These are phyloP conservation scores for Hucho hucho DNA, from an alignment of 2,113 vertebrate genomes.

Conservation along the genomic window DNA sequence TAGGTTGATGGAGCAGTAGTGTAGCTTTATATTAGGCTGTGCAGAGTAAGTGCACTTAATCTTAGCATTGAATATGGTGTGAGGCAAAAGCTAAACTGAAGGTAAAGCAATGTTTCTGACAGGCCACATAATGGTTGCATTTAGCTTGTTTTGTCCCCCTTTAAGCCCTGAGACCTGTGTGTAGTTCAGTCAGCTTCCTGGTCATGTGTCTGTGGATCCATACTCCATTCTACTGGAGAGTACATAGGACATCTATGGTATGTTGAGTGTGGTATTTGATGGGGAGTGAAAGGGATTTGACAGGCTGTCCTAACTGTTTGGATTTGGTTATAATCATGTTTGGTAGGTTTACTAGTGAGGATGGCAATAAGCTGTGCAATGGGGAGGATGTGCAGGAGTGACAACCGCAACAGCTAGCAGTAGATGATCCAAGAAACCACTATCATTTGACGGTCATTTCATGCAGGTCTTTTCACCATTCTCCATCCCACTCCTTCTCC, in stretches of 20 bases:
- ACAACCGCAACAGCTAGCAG: background rate
- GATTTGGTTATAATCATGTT: constrained; percentile 39
- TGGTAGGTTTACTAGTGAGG: constrained; percentile 29
- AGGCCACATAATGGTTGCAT: constrained; percentile 16
- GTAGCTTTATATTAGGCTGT: background rate
- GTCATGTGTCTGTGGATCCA: constrained; percentile 9
- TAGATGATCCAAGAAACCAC: background rate
- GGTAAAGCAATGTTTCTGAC: constrained; percentile 22
- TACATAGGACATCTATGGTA: background rate
- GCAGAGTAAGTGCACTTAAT: constrained; percentile 15
- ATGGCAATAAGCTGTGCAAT: constrained; percentile 37
- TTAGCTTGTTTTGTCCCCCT: constrained; percentile 1
- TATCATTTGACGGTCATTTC: background rate
- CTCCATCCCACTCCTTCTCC: background rate
- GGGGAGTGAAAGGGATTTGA: constrained; percentile 25
- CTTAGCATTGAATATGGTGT: background rate
- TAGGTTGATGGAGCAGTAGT: background rate
- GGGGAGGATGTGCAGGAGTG: constrained; percentile 22
- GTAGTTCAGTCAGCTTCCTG: too few relatives aligned
- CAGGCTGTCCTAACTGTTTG: constrained; percentile 33
- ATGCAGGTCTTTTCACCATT: background rate
- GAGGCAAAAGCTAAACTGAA: constrained; percentile 5
- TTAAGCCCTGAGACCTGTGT: background rate
- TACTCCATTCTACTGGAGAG: background rate
- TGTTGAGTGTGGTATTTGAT: constrained; percentile 18